Evolutionary conservation across 2,797 vertebrate genomes (phyloP), one percentile per base, ranked within the genome.

Genomic region (Protosalanx chinensis): DNA sequence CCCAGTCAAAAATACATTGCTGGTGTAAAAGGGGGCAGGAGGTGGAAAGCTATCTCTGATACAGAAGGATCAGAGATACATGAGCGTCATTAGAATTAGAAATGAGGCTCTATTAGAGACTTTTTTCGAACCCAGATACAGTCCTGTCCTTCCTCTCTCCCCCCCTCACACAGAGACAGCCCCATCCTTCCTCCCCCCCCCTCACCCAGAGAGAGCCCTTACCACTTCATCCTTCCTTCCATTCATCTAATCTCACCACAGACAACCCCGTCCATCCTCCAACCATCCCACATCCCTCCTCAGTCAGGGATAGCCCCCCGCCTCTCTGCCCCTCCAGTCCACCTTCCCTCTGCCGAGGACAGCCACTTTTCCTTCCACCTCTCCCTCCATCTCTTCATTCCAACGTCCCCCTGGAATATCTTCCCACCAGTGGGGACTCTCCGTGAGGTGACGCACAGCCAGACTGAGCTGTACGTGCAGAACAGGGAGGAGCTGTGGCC

Each of bases 51-150:
- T 87, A 81, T 71, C 79, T 77, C 35, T 82, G 87, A 90, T 88
- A 91, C 86, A 92, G 91, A 91, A 87, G 88, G 88, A 90, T 91
- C 88, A 89, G 79, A 84, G 87, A 87, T 84, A 73, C 80, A 91
- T 90, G 46, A 70, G 77, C 68, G 81, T 85, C 84, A 88, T 91
- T 90, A 89, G 82, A 87, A 87, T 87, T 46, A 78, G 86, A 89
- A 86, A 91, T 90, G 83, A 89, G 85, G 74, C 85, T 70, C 71
- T 67, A 68, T 66, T 76, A 73, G 80, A 82, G 75, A 57, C 72
- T 49, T 6, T 6, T 53, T 72, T 75, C 80, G 78, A 69, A 64
- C 15, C 51, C 18, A 75, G 56, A 76, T 81, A 67, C 73, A 85
- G 75, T 71, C 78, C 76, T 79, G 74, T 84, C 76, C 53, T 57